phyloP scores from a whole-genome alignment of 2,888 invertebrate species.

The Helicoverpa assulta region DNA sequence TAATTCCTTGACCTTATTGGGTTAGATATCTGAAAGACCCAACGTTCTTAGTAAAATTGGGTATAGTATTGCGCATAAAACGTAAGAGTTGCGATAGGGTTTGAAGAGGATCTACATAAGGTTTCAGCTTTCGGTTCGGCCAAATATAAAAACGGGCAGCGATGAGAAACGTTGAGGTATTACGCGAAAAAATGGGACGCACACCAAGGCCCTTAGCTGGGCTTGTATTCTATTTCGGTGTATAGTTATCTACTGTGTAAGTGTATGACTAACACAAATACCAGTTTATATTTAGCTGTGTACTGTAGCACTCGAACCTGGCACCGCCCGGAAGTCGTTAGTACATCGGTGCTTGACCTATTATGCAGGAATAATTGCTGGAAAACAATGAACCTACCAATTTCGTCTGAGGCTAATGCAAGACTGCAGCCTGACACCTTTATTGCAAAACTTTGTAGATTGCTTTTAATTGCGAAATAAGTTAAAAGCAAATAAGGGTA shows the following conservation, averaged over 20 bases:
- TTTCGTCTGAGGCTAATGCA: conserved; percentile 42
- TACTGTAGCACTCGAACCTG: conserved; percentile 69
- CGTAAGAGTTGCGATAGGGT: conserved; percentile 17
- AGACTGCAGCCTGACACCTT: conserved; percentile 37
- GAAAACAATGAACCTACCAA: conserved; percentile 69
- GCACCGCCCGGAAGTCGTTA: conserved; percentile 78
- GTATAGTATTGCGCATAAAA: conserved; percentile 30
- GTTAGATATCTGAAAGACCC: conserved; percentile 20
- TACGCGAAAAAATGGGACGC: conserved; percentile 60
- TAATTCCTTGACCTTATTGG: conserved; percentile 44
- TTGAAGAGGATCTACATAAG: conserved; percentile 37
- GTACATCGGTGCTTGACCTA: conserved; percentile 77
- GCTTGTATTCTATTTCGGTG: conserved; percentile 67
- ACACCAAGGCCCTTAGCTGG: conserved; percentile 67
- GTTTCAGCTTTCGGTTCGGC: conserved; percentile 13
- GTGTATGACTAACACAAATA: conserved; percentile 63
- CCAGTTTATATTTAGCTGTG: conserved; percentile 75
- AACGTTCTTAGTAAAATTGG: conserved; percentile 18
- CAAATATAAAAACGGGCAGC: conserved; percentile 19
- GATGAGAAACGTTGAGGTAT: conserved; percentile 23
- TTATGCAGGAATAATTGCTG: conserved; percentile 74
- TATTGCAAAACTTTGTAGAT: conserved; percentile 29
- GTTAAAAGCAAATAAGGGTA: conserved; percentile 29
- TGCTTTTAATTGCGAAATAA: conserved; percentile 40
- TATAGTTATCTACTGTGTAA: conserved; percentile 61